phyloP scores from a whole-genome alignment of 2,888 invertebrate species.

The Leptarthrus brevirostris region DNA sequence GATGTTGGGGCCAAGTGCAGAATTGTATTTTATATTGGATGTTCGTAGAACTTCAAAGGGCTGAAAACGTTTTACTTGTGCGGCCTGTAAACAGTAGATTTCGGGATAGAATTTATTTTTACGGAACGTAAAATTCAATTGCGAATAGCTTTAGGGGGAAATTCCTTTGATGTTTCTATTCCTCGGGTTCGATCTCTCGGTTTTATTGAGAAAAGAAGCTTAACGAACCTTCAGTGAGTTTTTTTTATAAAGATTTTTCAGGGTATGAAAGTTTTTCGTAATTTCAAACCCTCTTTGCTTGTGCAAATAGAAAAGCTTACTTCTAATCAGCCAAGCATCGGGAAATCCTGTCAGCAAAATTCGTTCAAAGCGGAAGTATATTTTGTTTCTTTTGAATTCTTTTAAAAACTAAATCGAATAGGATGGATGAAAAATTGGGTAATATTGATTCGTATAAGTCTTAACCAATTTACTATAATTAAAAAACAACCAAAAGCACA shows the following conservation, averaged over 20 bases:
- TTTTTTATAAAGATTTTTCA: slow-evolving; percentile 28
- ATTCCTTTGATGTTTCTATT: slow-evolving; percentile 30
- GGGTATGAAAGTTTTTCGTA: neutral
- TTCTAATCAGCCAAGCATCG: slow-evolving; percentile 5
- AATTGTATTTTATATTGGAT: slow-evolving; percentile 31
- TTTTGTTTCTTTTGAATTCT: too few relatives aligned
- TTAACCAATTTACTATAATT: too few relatives aligned
- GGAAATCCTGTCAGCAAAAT: neutral
- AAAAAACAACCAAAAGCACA: too few relatives aligned
- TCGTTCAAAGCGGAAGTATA: neutral
- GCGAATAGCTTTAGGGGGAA: slow-evolving; percentile 31
- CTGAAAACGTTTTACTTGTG: slow-evolving; percentile 32
- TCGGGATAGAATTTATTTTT: slow-evolving; percentile 36
- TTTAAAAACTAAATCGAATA: too few relatives aligned
- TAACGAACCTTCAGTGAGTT: slow-evolving; percentile 34
- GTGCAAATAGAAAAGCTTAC: neutral
- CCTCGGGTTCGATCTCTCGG: slow-evolving; percentile 32
- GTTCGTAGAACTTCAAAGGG: slow-evolving; percentile 35
- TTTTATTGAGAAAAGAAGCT: slow-evolving; percentile 45
- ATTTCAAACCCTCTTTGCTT: neutral
- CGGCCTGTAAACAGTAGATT: slow-evolving; percentile 20
- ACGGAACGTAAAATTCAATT: slow-evolving; percentile 44
- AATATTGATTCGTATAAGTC: too few relatives aligned
- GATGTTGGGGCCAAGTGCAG: slow-evolving; percentile 14
- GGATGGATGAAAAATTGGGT: too few relatives aligned